These are phyloP conservation scores for Turnix velox DNA, from an alignment of 2,113 vertebrate species.

Conservation along the genomic window DNA sequence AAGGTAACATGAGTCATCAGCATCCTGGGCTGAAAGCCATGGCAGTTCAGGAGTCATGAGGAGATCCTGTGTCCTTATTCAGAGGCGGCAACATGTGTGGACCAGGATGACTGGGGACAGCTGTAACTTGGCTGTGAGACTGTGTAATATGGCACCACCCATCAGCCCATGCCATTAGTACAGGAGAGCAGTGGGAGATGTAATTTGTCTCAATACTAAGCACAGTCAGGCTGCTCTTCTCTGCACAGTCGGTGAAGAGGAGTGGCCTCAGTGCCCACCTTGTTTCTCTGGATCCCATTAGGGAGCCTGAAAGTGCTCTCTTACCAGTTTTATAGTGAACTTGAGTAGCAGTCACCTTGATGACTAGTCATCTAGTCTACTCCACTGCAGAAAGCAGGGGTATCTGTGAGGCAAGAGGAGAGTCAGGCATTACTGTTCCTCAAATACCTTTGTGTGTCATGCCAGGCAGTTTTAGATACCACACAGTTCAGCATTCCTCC, in stretches of 20 bases:
- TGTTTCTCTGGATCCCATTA: background rate
- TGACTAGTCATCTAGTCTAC: too few species aligned
- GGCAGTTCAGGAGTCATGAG: background rate
- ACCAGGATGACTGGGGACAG: background rate
- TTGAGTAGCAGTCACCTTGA: background rate
- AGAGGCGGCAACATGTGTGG: background rate
- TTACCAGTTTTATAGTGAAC: background rate
- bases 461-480: background rate
- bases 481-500: background rate
- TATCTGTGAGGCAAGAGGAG: too few species aligned
- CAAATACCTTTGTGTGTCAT: background rate
- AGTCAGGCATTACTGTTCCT: background rate
- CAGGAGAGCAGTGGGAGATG: background rate
- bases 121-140: background rate
- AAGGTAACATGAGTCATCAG: background rate
- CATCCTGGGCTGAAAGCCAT: background rate
- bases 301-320: background rate
- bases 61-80: background rate
- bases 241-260: background rate
- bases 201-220: accelerated
- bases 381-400: too few species aligned
- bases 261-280: background rate
- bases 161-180: background rate
- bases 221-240: background rate
- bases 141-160: background rate